These are phyloP conservation scores for Scaptodrosophila latifasciaeformis DNA, from an alignment of 2,888 invertebrate species.

Conservation along the genomic window DNA sequence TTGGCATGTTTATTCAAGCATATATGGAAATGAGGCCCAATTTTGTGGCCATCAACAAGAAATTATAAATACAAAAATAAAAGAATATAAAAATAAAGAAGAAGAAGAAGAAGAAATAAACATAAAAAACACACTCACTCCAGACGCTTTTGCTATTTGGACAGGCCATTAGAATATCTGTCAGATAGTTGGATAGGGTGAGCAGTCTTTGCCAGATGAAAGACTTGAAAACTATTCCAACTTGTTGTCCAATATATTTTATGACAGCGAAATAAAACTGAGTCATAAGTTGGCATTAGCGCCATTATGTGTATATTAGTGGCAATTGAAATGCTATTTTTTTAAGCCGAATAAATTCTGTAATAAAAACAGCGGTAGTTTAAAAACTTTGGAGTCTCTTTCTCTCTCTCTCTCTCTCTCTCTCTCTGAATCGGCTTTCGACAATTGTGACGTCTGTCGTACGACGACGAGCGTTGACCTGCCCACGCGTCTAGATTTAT, in stretches of 20 bases:
- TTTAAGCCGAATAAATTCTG: neutral
- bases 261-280: slow-evolving; percentile 21
- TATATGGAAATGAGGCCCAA: slow-evolving; percentile 67
- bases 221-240: neutral
- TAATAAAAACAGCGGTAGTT: neutral
- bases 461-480: slow-evolving; percentile 28
- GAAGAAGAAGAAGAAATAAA: no score
- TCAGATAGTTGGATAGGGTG: no score
- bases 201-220: neutral
- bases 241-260: neutral
- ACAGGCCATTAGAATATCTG: slow-evolving; percentile 2
- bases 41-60: slow-evolving; percentile 26
- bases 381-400: slow-evolving; percentile 30
- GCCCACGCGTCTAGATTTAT: slow-evolving; percentile 65
- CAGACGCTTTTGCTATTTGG: slow-evolving; percentile 8
- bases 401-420: slow-evolving; percentile 20
- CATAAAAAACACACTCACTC: neutral
- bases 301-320: slow-evolving; percentile 29
- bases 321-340: slow-evolving; percentile 22
- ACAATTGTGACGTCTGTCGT: slow-evolving; percentile 51
- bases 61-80: slow-evolving; percentile 5
- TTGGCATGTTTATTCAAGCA: slow-evolving; percentile 22
- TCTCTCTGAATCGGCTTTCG: slow-evolving; percentile 15
- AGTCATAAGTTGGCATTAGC: slow-evolving; percentile 43
- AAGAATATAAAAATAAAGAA: neutral